phyloP scores from a whole-genome alignment of 2,113 vertebrate genomes.

The Pluvianellus socialis region DNA sequence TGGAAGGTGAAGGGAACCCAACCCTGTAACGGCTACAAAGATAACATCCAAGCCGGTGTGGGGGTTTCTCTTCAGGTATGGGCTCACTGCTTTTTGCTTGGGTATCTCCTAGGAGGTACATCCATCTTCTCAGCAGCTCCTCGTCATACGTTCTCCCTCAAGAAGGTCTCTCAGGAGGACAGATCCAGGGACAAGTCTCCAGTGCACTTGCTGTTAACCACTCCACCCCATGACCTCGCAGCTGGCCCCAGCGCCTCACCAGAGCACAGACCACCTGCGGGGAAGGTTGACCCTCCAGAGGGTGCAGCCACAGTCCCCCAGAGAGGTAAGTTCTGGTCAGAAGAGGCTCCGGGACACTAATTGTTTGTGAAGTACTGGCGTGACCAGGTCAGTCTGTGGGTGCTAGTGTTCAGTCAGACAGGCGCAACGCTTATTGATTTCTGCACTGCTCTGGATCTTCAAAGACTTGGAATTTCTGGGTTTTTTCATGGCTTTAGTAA shows the following conservation, averaged over 20 bases:
- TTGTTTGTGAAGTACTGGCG: accelerated
- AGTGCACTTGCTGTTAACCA: constrained; percentile 80
- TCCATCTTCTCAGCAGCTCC: not conserved
- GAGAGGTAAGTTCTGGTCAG: constrained; percentile 1
- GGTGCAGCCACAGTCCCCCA: not conserved
- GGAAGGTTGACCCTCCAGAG: not conserved
- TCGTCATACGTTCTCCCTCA: constrained; percentile 10
- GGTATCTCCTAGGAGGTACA: not conserved
- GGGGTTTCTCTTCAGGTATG: not conserved
- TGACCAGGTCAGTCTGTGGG: not conserved
- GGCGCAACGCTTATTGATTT: not conserved
- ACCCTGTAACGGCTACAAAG: not conserved
- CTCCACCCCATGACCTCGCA: not conserved
- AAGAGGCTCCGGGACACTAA: not conserved
- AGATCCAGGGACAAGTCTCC: constrained; percentile 72
- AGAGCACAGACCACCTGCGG: not conserved
- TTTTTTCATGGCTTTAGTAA: not conserved
- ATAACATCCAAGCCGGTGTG: accelerated
- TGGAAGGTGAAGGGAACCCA: not conserved
- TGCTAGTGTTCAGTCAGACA: not conserved
- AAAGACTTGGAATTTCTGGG: not conserved
- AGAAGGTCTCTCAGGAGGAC: not conserved
- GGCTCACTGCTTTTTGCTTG: not conserved
- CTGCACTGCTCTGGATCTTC: not conserved
- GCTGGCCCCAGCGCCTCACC: not conserved